Percentiles rank a stretch among this genome's conserved stretches.
Conservation (phyloP, 1,140 invertebrate species). For the Branchinecta lynchi region DNA sequence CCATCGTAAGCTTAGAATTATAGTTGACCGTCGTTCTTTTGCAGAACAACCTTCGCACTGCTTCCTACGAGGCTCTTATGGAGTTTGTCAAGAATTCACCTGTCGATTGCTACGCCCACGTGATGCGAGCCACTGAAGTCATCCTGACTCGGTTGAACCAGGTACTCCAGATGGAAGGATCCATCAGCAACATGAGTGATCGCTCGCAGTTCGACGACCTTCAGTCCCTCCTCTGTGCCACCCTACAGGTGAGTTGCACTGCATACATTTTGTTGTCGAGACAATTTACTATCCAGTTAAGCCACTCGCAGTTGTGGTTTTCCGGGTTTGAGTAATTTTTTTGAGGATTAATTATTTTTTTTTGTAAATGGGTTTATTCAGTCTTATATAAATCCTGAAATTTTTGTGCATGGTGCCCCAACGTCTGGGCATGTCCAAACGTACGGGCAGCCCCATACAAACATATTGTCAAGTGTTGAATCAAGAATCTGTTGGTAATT, state of each 20-base stretch:
- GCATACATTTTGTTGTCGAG: neutral
- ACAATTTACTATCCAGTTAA: neutral
- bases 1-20: neutral
- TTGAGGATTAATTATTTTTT: no score
- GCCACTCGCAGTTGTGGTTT: conserved; percentile 8
- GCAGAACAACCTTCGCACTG: conserved; percentile 75
- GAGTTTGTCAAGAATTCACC: conserved; percentile 99
- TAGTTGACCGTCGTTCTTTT: conserved; percentile 12
- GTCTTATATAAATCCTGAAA: no score
- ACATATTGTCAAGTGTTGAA: no score
- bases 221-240: conserved; percentile 90
- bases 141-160: conserved; percentile 82
- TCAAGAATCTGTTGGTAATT: no score
- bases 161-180: conserved; percentile 71
- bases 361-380: no score
- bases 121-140: conserved; percentile 90
- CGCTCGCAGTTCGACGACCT: conserved; percentile 90
- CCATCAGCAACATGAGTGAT: conserved; percentile 68
- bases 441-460: no score
- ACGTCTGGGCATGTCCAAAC: no score
- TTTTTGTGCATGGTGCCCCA: no score
- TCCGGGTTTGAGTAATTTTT: conserved; percentile 15
- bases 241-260: conserved; percentile 46
- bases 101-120: conserved; percentile 87
- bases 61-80: conserved; percentile 97